These are phyloP conservation scores for Rhadina sibilatrix DNA, from an alignment of 2,113 vertebrate genomes.

Conservation along the genomic window DNA sequence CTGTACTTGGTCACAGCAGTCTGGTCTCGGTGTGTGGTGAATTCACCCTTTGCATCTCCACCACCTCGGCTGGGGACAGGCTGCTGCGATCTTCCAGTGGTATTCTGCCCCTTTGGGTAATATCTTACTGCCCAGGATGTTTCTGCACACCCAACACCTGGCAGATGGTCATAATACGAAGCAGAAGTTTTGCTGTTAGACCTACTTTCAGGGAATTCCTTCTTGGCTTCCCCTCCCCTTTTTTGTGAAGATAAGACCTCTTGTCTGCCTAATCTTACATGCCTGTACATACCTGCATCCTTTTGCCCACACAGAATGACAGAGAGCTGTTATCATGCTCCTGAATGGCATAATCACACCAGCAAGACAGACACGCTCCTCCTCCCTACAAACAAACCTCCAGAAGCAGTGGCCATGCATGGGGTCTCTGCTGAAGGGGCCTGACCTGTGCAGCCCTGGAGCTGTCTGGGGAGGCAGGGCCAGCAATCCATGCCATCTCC, in stretches of 20 bases:
- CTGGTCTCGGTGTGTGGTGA: rapidly evolving
- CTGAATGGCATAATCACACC: rapidly evolving
- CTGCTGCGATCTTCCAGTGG: background rate
- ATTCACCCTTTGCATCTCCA: background rate
- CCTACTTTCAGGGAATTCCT: background rate
- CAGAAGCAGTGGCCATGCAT: rapidly evolving
- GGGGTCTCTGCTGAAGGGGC: background rate
- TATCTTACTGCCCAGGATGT: rapidly evolving
- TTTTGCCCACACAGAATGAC: background rate
- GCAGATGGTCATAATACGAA: background rate
- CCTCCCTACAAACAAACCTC: too few relatives aligned
- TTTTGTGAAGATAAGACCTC: background rate
- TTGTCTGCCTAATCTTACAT: rapidly evolving
- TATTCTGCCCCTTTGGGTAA: background rate
- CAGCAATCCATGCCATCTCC: background rate
- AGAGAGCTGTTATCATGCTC: rapidly evolving
- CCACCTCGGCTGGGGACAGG: rapidly evolving
- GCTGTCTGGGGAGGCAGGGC: background rate
- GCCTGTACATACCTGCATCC: rapidly evolving
- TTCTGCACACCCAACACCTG: background rate
- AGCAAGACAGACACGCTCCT: rapidly evolving
- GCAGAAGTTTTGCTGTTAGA: background rate
- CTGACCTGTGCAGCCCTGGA: rapidly evolving
- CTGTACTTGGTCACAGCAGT: rapidly evolving
- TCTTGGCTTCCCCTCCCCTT: background rate